A percentile compares a stretch with the other conserved stretches of the same genome.
These are phyloP conservation scores for Copidosoma floridanum DNA, from an alignment of 1,140 invertebrate genomes.

Conservation along the genomic window DNA sequence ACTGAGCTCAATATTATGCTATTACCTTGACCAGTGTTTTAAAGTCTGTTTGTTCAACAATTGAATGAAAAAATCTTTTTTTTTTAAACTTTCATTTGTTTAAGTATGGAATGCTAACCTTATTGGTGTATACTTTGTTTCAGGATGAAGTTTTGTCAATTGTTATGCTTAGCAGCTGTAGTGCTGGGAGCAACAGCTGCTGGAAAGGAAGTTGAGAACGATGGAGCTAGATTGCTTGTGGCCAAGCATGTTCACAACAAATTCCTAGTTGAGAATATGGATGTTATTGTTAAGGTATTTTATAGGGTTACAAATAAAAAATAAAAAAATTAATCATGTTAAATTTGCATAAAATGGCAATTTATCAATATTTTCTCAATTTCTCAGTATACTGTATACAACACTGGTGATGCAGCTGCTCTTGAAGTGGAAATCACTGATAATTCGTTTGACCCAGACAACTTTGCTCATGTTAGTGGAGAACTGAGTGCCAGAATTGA, in stretches of 20 bases:
- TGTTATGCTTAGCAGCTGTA: slow-evolving; percentile 41
- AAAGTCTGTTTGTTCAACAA: too few species aligned
- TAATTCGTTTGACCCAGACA: slow-evolving; percentile 83
- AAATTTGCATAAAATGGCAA: neutral
- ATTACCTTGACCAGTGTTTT: too few species aligned
- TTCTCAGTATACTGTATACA: slow-evolving; percentile 76
- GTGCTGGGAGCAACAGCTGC: slow-evolving; percentile 47
- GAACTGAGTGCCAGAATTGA: slow-evolving; percentile 81
- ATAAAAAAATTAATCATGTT: neutral
- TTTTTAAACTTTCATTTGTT: too few species aligned
- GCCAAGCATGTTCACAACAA: slow-evolving; percentile 94
- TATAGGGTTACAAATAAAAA: neutral
- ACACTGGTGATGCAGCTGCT: slow-evolving; percentile 83
- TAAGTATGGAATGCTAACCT: too few species aligned
- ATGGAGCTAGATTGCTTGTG: slow-evolving; percentile 70
- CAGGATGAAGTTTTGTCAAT: slow-evolving; percentile 49
- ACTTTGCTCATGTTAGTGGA: slow-evolving; percentile 84
- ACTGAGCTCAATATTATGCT: too few species aligned
- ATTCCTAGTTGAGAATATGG: slow-evolving; percentile 97
- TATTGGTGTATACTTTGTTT: too few species aligned
- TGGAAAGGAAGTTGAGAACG: slow-evolving; percentile 64
- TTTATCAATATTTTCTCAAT: neutral
- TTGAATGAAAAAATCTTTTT: neutral
- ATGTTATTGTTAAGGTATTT: slow-evolving; percentile 84
- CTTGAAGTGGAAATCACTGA: slow-evolving; percentile 86